Evolutionary conservation across 2,797 vertebrate genomes (phyloP).

Genomic region (Cossypha heuglini): DNA sequence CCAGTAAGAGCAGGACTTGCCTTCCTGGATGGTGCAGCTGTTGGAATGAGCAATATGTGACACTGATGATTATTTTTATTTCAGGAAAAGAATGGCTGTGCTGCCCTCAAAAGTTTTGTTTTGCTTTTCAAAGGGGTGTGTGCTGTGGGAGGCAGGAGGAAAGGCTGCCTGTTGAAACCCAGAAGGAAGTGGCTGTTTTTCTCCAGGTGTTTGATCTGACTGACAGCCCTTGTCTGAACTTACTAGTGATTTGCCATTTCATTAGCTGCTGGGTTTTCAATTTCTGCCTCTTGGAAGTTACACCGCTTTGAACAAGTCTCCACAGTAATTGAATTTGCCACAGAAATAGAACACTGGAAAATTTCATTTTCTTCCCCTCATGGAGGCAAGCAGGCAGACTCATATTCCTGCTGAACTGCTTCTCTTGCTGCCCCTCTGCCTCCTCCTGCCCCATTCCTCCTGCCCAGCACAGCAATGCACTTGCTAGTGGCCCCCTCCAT

Average conservation of each 20-base stretch:
- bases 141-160: not conserved
- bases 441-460: not conserved
- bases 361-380: conserved; percentile 93
- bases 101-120: not conserved
- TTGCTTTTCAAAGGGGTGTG: not conserved
- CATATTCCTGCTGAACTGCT: conserved; percentile 56
- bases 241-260: conserved; percentile 92
- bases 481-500: conserved; percentile 34
- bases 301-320: conserved; percentile 94
- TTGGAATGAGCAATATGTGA: not conserved
- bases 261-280: conserved; percentile 96
- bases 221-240: conserved; percentile 82
- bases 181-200: conserved; percentile 64
- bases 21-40: not conserved
- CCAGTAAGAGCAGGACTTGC: not conserved
- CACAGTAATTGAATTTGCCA: conserved; percentile 99
- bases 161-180: conserved; percentile 37
- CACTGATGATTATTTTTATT: conserved; percentile 13
- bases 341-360: conserved; percentile 96
- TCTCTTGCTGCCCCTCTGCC: not conserved
- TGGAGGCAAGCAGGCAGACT: conserved; percentile 63
- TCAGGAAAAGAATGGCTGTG: not conserved
- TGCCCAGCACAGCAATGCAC: not conserved
- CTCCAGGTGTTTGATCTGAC: conserved; percentile 73
- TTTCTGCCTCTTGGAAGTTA: conserved; percentile 96